Evolutionary conservation across 2,888 invertebrate genomes (phyloP).

Genomic region (Zhuqinia jingwanae): DNA sequence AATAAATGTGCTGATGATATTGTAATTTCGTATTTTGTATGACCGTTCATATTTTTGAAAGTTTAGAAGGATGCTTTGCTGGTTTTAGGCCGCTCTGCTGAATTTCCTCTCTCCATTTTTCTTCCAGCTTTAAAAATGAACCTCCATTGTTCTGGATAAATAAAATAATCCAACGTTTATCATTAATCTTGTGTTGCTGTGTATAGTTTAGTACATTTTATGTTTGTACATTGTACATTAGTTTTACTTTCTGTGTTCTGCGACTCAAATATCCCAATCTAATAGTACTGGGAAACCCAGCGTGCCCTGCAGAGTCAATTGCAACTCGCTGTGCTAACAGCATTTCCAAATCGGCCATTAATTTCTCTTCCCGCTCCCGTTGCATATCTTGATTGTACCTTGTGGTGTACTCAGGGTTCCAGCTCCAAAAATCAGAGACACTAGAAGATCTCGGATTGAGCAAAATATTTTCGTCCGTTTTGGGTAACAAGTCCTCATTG

Average conservation of each 20-base stretch:
- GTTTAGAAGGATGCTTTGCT: conserved; percentile 42
- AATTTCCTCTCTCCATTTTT: conserved; percentile 87
- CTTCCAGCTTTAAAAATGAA: conserved; percentile 88
- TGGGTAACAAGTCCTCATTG: conserved; percentile 59
- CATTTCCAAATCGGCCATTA: conserved; percentile 86
- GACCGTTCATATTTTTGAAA: background rate
- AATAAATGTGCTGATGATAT: conserved; percentile 56
- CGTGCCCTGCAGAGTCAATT: conserved; percentile 71
- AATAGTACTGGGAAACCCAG: conserved; percentile 66
- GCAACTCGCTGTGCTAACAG: conserved; percentile 83
- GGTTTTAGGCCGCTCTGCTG: conserved; percentile 66
- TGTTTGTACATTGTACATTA: background rate
- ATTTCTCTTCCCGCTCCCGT: conserved; percentile 90
- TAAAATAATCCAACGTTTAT: too few relatives aligned
- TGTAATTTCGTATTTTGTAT: background rate
- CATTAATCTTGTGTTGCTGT: too few relatives aligned
- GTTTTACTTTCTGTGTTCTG: conserved; percentile 70
- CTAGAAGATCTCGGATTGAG: conserved; percentile 49
- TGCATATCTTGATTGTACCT: conserved; percentile 94
- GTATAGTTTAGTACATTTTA: too few relatives aligned
- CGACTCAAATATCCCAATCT: conserved; percentile 73
- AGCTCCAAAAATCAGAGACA: conserved; percentile 80
- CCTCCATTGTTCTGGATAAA: conserved; percentile 83
- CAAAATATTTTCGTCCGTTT: conserved; percentile 62
- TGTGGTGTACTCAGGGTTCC: conserved; percentile 89